Conservation (phyloP, 2,888 invertebrate species). For the Lycocerus yunnanus region DNA sequence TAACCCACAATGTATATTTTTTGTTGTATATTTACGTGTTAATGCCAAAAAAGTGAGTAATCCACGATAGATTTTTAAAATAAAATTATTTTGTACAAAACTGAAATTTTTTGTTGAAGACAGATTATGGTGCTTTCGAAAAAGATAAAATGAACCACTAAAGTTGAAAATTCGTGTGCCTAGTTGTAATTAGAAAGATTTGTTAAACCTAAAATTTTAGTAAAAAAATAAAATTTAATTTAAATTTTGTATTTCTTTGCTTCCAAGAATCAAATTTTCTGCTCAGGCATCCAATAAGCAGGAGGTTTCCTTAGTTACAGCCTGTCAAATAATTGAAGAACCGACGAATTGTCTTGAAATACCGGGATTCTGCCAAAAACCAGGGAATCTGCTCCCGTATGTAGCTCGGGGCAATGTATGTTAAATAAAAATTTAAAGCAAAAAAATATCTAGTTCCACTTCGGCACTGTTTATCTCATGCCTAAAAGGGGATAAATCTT, state of each 20-base stretch:
- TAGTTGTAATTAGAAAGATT: neutral
- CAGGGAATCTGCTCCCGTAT: too few species aligned
- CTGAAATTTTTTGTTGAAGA: neutral
- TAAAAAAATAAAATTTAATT: neutral
- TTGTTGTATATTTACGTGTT: neutral
- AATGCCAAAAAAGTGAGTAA: neutral
- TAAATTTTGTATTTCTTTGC: neutral
- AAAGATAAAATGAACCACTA: neutral
- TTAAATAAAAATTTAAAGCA: too few species aligned
- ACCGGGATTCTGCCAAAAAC: too few species aligned
- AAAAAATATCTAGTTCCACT: too few species aligned
- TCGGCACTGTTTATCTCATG: too few species aligned
- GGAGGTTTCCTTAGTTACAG: too few species aligned
- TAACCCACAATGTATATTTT: neutral
- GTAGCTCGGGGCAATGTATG: too few species aligned
- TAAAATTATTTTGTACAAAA: neutral
- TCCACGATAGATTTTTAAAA: neutral
- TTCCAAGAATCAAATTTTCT: too few species aligned
- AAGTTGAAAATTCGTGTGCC: neutral
- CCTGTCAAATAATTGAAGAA: too few species aligned
- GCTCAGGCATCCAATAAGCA: too few species aligned
- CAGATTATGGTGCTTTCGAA: neutral
- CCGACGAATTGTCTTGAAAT: too few species aligned
- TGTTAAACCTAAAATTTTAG: neutral
- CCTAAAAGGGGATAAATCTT: too few species aligned